Percentiles rank a stretch among this genome's conserved stretches.
Evolutionary conservation across 2,888 invertebrate genomes (phyloP).

Genomic region (Polymixis lichenea): DNA sequence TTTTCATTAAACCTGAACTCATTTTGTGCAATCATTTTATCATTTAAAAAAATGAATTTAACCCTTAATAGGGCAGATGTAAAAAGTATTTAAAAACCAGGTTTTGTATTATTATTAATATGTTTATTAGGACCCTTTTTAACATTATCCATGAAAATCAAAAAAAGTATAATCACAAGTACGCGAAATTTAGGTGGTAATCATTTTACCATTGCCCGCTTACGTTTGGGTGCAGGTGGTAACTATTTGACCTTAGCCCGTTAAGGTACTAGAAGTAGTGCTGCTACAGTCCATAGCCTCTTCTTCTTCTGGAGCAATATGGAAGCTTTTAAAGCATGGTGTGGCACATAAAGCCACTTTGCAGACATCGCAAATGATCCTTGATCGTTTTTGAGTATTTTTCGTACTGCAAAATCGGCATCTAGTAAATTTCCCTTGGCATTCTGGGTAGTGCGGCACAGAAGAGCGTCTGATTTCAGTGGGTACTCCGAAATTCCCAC

Average conservation of each 20-base stretch:
- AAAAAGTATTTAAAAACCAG: no score
- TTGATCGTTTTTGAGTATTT: constrained; percentile 32
- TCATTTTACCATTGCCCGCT: constrained; percentile 12
- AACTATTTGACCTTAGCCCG: constrained; percentile 9
- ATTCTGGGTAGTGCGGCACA: no score
- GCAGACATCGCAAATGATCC: constrained; percentile 43
- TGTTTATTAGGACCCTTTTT: neutral
- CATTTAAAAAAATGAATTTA: no score
- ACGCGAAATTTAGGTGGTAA: constrained; percentile 5
- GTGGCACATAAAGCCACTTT: constrained; percentile 42
- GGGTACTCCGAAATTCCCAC: constrained; percentile 3
- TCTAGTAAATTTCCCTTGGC: constrained; percentile 1
- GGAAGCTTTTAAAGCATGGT: constrained; percentile 43
- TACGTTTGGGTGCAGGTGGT: neutral
- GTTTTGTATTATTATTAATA: no score
- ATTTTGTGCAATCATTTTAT: no score
- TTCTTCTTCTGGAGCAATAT: constrained; percentile 22
- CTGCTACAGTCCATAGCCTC: no score
- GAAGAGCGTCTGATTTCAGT: no score
- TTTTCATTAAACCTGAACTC: no score
- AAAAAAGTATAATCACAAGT: constrained; percentile 9
- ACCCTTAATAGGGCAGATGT: no score
- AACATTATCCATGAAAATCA: constrained; percentile 12
- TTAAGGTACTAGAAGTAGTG: no score
- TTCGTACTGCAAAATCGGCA: constrained; percentile 51